These are phyloP conservation scores for Prionace glauca DNA, from an alignment of 2,797 vertebrate genomes.

Conservation along the genomic window DNA sequence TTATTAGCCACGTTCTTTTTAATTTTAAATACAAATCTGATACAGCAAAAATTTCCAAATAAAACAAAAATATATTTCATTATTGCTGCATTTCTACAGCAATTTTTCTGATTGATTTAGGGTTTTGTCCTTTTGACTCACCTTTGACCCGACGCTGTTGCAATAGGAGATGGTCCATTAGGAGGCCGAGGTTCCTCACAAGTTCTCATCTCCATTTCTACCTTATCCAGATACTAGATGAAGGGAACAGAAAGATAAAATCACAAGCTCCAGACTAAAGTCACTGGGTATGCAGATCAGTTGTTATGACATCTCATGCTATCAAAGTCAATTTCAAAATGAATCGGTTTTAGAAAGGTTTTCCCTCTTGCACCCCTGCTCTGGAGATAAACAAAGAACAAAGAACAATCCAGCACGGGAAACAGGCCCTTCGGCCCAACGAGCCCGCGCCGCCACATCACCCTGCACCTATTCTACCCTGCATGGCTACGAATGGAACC, in stretches of 20 bases:
- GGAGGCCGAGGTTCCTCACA: conserved; percentile 91
- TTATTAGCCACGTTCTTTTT: background rate
- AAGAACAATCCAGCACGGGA: no score
- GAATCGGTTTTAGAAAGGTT: background rate
- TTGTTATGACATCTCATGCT: background rate
- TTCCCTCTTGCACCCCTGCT: background rate
- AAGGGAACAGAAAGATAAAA: conserved; percentile 15
- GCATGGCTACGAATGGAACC: no score
- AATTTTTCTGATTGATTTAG: background rate
- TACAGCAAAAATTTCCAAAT: background rate
- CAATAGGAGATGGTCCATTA: conserved; percentile 94
- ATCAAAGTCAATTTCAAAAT: background rate
- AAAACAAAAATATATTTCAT: background rate
- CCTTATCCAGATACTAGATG: conserved; percentile 87
- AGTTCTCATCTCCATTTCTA: conserved; percentile 98
- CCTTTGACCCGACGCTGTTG: conserved; percentile 94
- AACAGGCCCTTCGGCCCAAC: no score
- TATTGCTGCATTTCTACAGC: background rate
- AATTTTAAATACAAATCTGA: background rate
- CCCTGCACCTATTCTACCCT: no score
- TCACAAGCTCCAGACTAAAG: background rate
- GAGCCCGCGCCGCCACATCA: no score
- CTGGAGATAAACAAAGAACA: no score
- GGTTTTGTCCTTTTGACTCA: conserved; percentile 49
- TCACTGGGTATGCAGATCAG: background rate